Conservation (phyloP, 2,797 vertebrate genomes). For the Leuciscus waleckii region DNA sequence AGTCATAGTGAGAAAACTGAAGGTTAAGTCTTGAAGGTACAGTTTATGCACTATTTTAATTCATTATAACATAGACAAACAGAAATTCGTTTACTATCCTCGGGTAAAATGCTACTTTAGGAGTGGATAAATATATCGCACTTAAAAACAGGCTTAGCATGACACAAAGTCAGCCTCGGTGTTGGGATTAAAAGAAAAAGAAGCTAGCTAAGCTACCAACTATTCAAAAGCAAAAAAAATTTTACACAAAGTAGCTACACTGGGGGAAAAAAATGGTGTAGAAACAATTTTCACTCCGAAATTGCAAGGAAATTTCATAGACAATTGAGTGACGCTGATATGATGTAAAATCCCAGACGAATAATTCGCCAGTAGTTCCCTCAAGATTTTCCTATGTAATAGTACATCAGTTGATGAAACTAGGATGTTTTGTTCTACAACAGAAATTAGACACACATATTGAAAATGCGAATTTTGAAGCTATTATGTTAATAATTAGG, state of each 20-base stretch:
- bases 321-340: background rate
- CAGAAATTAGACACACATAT: too few species aligned
- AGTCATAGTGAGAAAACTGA: conserved; percentile 52
- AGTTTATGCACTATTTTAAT: conserved; percentile 24
- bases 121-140: conserved; percentile 2
- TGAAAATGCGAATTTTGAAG: too few species aligned
- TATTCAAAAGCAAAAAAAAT: background rate
- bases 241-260: background rate
- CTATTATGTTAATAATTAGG: too few species aligned
- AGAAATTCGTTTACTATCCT: background rate
- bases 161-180: background rate
- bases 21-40: conserved; percentile 45
- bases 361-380: too few species aligned
- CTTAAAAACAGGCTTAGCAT: conserved; percentile 11
- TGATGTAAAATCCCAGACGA: background rate
- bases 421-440: too few species aligned
- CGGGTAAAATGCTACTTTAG: background rate
- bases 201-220: background rate
- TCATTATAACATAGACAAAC: conserved; percentile 1
- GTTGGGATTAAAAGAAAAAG: conserved; percentile 9
- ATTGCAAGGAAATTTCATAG: background rate
- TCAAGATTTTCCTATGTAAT: too few species aligned
- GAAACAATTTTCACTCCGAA: background rate
- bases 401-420: too few species aligned
- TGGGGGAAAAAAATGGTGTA: background rate